Evolutionary conservation across 2,888 invertebrate genomes (phyloP).

Genomic region (Megastigmus dorsalis): DNA sequence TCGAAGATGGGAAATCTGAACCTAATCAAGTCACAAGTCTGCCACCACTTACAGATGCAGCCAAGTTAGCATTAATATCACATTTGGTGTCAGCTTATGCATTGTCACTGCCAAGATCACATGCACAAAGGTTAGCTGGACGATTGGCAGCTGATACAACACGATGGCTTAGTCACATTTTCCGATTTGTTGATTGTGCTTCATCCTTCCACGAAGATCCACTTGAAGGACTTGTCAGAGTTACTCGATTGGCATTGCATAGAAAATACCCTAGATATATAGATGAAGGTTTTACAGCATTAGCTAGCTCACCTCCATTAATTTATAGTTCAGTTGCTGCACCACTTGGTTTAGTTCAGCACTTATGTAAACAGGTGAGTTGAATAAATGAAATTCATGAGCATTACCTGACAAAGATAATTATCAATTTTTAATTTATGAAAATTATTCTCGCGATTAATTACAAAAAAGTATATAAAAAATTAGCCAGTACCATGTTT

Average conservation of each 20-base stretch:
- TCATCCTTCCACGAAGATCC: slow-evolving; percentile 93
- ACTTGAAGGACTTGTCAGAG: slow-evolving; percentile 88
- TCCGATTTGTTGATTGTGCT: slow-evolving; percentile 86
- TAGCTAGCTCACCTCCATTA: slow-evolving; percentile 88
- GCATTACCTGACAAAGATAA: too few species aligned
- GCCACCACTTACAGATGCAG: slow-evolving; percentile 72
- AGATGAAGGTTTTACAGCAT: slow-evolving; percentile 86
- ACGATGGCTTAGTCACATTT: slow-evolving; percentile 89
- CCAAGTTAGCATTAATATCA: slow-evolving; percentile 83
- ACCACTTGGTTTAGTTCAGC: slow-evolving; percentile 86
- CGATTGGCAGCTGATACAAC: slow-evolving; percentile 90
- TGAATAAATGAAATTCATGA: too few species aligned
- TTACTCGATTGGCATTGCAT: slow-evolving; percentile 87
- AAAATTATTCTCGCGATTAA: too few species aligned
- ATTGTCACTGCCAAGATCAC: slow-evolving; percentile 86
- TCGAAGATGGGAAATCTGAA: slow-evolving; percentile 78
- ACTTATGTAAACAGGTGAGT: slow-evolving; percentile 82
- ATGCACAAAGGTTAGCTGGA: slow-evolving; percentile 86
- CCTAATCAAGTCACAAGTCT: slow-evolving; percentile 67
- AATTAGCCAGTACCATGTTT: too few species aligned
- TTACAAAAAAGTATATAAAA: too few species aligned
- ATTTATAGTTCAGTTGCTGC: slow-evolving; percentile 89
- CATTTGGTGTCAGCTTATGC: slow-evolving; percentile 92
- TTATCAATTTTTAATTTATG: too few species aligned
- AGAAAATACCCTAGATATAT: slow-evolving; percentile 87